These are phyloP conservation scores for Drosophila merina DNA, from an alignment of 2,888 invertebrate genomes.

Conservation along the genomic window DNA sequence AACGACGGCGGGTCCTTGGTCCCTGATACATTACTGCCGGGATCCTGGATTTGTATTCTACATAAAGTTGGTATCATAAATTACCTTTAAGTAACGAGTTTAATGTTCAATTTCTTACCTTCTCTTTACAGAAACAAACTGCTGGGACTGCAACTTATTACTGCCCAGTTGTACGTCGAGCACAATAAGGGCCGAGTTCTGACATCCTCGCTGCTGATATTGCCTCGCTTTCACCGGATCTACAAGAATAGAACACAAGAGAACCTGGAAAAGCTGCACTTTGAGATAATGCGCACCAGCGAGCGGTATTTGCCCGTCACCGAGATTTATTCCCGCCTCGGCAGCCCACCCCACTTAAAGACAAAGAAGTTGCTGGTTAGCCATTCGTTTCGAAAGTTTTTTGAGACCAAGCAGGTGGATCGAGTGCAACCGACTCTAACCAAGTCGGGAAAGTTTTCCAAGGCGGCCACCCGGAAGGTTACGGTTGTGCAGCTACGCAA, in stretches of 20 bases:
- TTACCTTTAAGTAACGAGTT: background rate
- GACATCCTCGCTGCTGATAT: constrained; percentile 86
- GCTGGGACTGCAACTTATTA: constrained; percentile 86
- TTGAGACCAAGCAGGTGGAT: constrained; percentile 83
- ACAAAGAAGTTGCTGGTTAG: constrained; percentile 74
- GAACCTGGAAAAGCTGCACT: constrained; percentile 77
- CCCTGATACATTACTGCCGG: constrained; percentile 85
- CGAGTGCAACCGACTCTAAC: background rate
- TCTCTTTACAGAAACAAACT: constrained; percentile 86
- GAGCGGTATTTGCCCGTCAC: constrained; percentile 27
- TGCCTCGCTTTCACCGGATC: constrained; percentile 87
- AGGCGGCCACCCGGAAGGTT: constrained; percentile 83
- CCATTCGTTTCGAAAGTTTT: constrained; percentile 85
- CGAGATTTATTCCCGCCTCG: constrained; percentile 46
- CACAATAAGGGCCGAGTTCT: constrained; percentile 84
- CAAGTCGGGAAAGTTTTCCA: constrained; percentile 23
- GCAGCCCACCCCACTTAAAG: constrained; percentile 47
- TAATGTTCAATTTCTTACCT: background rate
- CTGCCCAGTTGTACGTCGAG: constrained; percentile 86
- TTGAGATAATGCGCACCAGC: constrained; percentile 78
- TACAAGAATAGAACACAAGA: constrained; percentile 85
- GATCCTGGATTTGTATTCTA: constrained; percentile 86
- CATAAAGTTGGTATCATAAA: constrained; percentile 69
- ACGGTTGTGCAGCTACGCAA: constrained; percentile 81
- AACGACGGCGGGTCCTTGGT: constrained; percentile 87